A percentile compares a stretch with the other conserved stretches of the same genome.
Conservation (phyloP, 2,113 vertebrate species). For the Apodemus speciosus region DNA sequence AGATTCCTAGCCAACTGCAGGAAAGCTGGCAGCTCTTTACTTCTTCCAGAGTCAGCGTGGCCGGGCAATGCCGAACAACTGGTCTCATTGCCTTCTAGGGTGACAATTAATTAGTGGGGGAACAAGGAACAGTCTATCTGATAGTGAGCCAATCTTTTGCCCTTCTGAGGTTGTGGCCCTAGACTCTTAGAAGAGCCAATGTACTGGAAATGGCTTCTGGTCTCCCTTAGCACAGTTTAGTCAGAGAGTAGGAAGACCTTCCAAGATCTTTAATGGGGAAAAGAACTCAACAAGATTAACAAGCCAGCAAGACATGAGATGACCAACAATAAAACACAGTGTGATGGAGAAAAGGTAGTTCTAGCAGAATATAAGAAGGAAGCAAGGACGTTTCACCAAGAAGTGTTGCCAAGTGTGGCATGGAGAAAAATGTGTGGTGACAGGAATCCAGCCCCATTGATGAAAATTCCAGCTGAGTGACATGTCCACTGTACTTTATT, state of each 20-base stretch:
- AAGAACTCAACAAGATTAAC: constrained; percentile 1
- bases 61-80: constrained; percentile 48
- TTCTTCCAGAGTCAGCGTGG: constrained; percentile 28
- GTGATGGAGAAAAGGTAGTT: not conserved
- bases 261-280: not conserved
- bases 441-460: constrained; percentile 67
- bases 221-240: not conserved
- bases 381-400: constrained; percentile 56
- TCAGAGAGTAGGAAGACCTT: not conserved
- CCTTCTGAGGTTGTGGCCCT: constrained; percentile 10
- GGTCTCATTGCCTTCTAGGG: constrained; percentile 57
- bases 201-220: not conserved
- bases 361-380: not conserved
- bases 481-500: constrained; percentile 67
- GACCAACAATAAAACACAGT: not conserved
- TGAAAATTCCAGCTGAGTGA: constrained; percentile 64
- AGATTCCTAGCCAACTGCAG: not conserved
- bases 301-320: constrained; percentile 1
- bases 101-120: constrained; percentile 59
- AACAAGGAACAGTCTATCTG: constrained; percentile 55
- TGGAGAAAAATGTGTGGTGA: constrained; percentile 58
- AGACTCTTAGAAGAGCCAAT: not conserved
- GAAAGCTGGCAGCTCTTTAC: not conserved
- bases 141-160: not conserved
- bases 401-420: constrained; percentile 17